phyloP scores from a whole-genome alignment of 2,113 vertebrate species.

The Alectura lathami region DNA sequence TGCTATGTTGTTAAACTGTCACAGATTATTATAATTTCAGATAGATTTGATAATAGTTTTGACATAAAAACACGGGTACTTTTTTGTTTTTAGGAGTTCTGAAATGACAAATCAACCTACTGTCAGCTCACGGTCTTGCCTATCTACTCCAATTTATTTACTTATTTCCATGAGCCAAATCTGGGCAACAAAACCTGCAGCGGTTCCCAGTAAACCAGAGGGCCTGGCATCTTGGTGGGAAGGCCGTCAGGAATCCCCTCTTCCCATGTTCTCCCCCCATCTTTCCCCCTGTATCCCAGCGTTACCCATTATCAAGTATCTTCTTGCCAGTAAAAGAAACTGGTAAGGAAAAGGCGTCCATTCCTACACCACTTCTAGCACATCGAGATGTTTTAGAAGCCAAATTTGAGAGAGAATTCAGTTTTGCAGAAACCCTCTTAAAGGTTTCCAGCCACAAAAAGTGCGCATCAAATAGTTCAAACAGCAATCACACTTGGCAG shows the following conservation, averaged over 20 bases:
- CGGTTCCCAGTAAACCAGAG: background rate
- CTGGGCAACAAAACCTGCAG: background rate
- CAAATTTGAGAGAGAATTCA: background rate
- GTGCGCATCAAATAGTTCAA: background rate
- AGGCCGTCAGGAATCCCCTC: background rate
- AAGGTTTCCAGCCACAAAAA: background rate
- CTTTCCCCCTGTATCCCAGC: background rate
- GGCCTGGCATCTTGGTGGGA: background rate
- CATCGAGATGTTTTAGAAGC: background rate
- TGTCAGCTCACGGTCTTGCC: background rate
- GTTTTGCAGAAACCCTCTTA: background rate
- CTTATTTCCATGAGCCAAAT: background rate
- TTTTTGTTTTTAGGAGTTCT: background rate
- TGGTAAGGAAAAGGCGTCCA: background rate
- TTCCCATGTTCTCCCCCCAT: background rate
- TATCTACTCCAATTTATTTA: slow-evolving; percentile 18
- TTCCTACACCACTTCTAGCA: background rate
- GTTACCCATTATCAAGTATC: background rate
- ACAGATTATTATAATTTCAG: slow-evolving; percentile 34
- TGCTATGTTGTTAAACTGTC: background rate
- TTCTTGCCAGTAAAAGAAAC: background rate
- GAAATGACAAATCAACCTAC: slow-evolving; percentile 39
- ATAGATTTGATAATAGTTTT: slow-evolving; percentile 41
- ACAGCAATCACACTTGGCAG: background rate
- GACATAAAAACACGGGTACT: slow-evolving; percentile 24